phyloP scores from a whole-genome alignment of 2,888 invertebrate genomes.

The Ophioninae sp. region DNA sequence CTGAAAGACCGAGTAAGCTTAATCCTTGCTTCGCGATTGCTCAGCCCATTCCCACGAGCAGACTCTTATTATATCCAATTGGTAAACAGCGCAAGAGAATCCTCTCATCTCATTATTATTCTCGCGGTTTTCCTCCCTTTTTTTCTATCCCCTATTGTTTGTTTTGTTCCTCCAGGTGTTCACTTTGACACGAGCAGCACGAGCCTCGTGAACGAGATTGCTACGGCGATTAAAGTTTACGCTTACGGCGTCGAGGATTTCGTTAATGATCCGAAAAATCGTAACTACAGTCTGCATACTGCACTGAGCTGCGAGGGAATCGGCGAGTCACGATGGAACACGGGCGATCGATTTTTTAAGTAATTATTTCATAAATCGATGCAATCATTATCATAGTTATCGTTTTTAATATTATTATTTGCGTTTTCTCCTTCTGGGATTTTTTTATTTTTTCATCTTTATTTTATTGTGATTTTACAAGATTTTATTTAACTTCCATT shows the following conservation, averaged over 20 bases:
- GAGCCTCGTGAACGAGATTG: conserved; percentile 92
- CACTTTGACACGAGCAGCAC: conserved; percentile 94
- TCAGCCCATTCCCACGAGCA: conserved; percentile 9
- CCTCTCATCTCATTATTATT: conserved; percentile 31
- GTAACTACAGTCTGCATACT: conserved; percentile 87
- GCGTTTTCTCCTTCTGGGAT: neutral
- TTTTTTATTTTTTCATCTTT: neutral
- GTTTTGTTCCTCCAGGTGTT: conserved; percentile 86
- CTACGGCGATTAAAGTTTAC: conserved; percentile 94
- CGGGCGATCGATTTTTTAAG: conserved; percentile 89
- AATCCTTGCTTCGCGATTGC: conserved; percentile 19
- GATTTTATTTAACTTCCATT: no score
- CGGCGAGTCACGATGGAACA: conserved; percentile 92
- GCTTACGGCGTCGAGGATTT: conserved; percentile 95
- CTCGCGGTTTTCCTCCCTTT: neutral
- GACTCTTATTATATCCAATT: conserved; percentile 23
- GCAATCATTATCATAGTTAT: neutral
- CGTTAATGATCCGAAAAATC: conserved; percentile 88
- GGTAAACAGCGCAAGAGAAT: conserved; percentile 22
- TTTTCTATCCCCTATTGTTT: conserved; percentile 3
- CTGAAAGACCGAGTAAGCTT: conserved; percentile 20
- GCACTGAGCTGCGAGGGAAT: conserved; percentile 90
- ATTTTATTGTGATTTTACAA: no score
- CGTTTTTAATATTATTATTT: neutral
- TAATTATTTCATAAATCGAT: conserved; percentile 72